Base-by-base conservation (phyloP, 1,140 invertebrate genomes). In the Drosophila hydei region DNA sequence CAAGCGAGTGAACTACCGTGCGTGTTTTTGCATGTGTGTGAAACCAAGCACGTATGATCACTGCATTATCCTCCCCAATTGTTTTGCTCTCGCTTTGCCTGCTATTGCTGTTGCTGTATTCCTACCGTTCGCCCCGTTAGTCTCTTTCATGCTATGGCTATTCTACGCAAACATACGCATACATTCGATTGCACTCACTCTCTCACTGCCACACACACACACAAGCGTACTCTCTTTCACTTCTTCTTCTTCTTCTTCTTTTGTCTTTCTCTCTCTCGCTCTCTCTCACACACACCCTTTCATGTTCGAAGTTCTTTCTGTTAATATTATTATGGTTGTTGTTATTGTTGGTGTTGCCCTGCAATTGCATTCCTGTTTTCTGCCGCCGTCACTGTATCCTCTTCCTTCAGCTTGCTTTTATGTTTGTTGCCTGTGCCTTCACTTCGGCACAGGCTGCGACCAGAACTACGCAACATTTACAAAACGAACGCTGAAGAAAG, bases 381-480 rank as follows among this genome's bases (percentile, higher is more conserved):
- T 51, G 61, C 33, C 27, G 11, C 14, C 3, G 23, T 54, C 42
- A 59, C 60, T 69, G 43, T 72, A 42, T 77, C 61, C 67, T 56
- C 73, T 72, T 78, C 42, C 54, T 40, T 23, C 50, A 36, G 48
- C 43, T 42, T 70, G 56, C 76, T 68, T 48, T 61, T 65, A 42
- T 69, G 63, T 60, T 80, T 73, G 42, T 14, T 54, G 30, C 9
- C 30, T 2, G 30, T 48, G 55, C 40, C 48, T 72, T 63, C 45
- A 62, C 33, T 72, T 69, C 48, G 25, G 33, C 62, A 38, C 48
- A 56, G 75, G 55, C 71, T 63, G 60, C 55, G 61, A 5, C 65
- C 55, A 88, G 68, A 75, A 81, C 67, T 87, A 87, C 78, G 83
- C 83, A 87, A 88, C 83, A 87, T 87, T 87, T 87, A 88, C 84